Base-by-base conservation (phyloP, 1,140 invertebrate species). In the Drosophila virilis region DNA sequence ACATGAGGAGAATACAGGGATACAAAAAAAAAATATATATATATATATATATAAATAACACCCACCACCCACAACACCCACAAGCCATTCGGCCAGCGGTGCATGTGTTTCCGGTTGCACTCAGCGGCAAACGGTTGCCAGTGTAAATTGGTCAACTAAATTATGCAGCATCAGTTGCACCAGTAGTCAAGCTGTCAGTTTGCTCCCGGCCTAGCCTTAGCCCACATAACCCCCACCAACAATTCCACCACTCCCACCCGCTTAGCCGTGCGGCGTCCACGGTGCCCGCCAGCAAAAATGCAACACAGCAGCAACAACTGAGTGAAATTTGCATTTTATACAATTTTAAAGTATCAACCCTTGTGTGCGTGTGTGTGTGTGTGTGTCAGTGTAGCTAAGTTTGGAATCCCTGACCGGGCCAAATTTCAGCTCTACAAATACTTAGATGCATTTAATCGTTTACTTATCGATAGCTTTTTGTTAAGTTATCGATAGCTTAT, bases 71-170 rank as follows among this genome's bases (percentile, higher is more conserved):
- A n/a, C n/a, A n/a, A n/a, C 22, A 45, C 28, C 12, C 58, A 60
- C 13, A 15, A 48, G 37, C 37, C 38, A 51, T 43, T 69, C 60
- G 75, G 42, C 62, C 74, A 57, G 75, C 28, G 83, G 45, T 74
- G 79, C 72, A 78, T 88, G 83, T 83, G 85, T 80, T 90, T 91
- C 88, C 88, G 88, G 88, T 91, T 88, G 80, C 86, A 90, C 86
- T 89, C 84, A 90, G 66, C 70, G 77, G 61, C 80, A 74, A 83
- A 80, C 69, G 69, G 48, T 74, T 73, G 55, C 73, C 85, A 80
- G 80, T 84, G 88, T 81, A 91, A 91, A 91, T 91, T 91, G 88
- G 83, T 79, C 88, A 84, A 85, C 88, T 91, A 91, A 91, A 91
- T 91, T 91, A 91, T 91, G 88, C 88, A 91, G 80, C 83, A 86